These are phyloP conservation scores for Ptychadena robeensis DNA, from an alignment of 2,797 vertebrate genomes.

Conservation along the genomic window DNA sequence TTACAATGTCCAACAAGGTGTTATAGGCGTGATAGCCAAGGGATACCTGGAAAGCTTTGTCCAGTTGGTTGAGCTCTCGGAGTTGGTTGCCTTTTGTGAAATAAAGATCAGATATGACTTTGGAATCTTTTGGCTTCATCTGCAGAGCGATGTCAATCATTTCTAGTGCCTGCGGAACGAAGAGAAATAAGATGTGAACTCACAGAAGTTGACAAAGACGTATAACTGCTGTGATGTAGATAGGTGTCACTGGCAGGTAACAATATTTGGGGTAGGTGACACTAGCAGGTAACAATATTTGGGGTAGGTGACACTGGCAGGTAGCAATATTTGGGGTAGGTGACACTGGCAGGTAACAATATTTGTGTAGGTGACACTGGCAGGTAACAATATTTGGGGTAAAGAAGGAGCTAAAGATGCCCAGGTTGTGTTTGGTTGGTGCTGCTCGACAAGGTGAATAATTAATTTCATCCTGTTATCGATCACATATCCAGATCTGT, in stretches of 20 bases:
- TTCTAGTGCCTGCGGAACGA: constrained; percentile 80
- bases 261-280: too few relatives aligned
- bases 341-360: too few relatives aligned
- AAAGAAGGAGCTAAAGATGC: too few relatives aligned
- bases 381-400: too few relatives aligned
- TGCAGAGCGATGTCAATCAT: constrained; percentile 87
- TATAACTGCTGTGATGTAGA: background rate
- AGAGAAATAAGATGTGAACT: background rate
- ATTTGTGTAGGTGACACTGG: background rate
- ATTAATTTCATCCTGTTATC: too few relatives aligned
- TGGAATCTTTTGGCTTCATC: constrained; percentile 85
- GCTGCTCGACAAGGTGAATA: too few relatives aligned
- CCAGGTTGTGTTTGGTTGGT: too few relatives aligned
- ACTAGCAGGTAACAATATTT: too few relatives aligned
- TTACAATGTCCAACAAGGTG: background rate
- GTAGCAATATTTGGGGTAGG: too few relatives aligned
- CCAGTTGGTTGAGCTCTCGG: constrained; percentile 91
- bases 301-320: background rate
- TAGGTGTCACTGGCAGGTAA: background rate
- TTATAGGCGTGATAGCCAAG: background rate
- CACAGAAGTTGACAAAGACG: background rate
- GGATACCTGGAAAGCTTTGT: constrained; percentile 89
- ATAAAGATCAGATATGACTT: constrained; percentile 88
- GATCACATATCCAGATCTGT: too few relatives aligned
- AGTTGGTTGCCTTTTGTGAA: constrained; percentile 98